Conservation (phyloP, 64 coral and sea anemone species). For the Anthopleura sola region DNA sequence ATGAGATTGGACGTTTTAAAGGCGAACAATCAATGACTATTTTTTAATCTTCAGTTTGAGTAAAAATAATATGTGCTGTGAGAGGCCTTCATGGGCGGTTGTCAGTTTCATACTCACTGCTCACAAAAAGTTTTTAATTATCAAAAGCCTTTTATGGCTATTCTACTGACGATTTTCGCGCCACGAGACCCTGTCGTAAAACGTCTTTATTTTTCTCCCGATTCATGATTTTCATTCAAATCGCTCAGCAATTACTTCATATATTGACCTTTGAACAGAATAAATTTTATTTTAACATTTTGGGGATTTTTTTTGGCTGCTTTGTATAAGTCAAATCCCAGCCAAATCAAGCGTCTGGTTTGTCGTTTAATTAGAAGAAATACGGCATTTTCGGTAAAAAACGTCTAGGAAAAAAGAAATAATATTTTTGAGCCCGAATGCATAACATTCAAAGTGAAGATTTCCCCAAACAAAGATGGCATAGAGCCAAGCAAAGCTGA, state of each 20-base stretch:
- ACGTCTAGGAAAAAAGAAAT: not conserved
- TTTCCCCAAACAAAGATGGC: not conserved
- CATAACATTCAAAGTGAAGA: not conserved
- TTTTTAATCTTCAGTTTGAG: too few species aligned
- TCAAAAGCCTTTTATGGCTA: too few species aligned
- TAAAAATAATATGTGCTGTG: too few species aligned
- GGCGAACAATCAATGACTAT: too few species aligned
- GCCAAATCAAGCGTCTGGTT: not conserved
- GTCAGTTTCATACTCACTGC: too few species aligned
- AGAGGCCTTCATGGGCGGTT: too few species aligned
- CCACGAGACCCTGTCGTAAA: not conserved
- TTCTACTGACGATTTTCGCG: not conserved
- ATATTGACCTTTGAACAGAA: not conserved
- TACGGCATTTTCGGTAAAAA: not conserved
- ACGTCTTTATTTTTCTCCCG: not conserved
- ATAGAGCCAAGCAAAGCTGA: not conserved
- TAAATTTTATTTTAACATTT: not conserved
- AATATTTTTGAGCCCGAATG: not conserved
- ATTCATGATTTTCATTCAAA: not conserved
- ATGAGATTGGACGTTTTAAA: not conserved
- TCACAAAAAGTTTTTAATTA: too few species aligned
- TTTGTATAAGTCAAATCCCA: not conserved
- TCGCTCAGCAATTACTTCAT: not conserved
- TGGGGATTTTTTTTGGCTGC: not conserved
- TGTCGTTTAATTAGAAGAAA: not conserved